Conservation (phyloP, 92 coral and sea anemone species). For the Porites rus region DNA sequence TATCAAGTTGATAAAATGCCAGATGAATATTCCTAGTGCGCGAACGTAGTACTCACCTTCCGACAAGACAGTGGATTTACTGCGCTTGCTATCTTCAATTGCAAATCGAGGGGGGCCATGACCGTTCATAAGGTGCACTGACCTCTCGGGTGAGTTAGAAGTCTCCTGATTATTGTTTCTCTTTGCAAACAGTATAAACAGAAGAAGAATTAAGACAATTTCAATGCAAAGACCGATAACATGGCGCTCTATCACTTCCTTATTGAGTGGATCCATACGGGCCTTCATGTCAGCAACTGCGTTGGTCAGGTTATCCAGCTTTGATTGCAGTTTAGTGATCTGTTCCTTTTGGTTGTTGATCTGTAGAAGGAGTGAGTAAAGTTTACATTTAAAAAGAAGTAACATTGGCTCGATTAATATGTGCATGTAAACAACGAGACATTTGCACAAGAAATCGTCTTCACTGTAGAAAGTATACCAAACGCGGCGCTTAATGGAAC, state of each 20-base stretch:
- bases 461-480: too few species aligned
- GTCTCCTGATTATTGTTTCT: conserved; percentile 14
- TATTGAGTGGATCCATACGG: conserved; percentile 53
- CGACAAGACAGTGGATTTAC: background rate
- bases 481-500: too few species aligned
- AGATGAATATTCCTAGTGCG: too few species aligned
- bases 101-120: conserved; percentile 40
- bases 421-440: too few species aligned
- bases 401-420: too few species aligned
- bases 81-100: conserved; percentile 6
- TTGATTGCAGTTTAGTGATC: conserved; percentile 58
- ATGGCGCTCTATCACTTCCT: conserved; percentile 93
- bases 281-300: conserved; percentile 33
- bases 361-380: conserved; percentile 22
- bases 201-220: conserved; percentile 67
- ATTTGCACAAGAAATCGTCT: too few species aligned
- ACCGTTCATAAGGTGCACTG: conserved; percentile 25
- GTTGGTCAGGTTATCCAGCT: conserved; percentile 36
- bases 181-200: conserved; percentile 61
- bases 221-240: conserved; percentile 90
- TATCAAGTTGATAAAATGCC: too few species aligned
- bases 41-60: conserved; percentile 1
- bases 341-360: conserved; percentile 71
- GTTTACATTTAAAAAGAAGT: background rate
- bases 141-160: background rate